phyloP scores from a whole-genome alignment of 2,797 vertebrate species.

The Bradypus variegatus region DNA sequence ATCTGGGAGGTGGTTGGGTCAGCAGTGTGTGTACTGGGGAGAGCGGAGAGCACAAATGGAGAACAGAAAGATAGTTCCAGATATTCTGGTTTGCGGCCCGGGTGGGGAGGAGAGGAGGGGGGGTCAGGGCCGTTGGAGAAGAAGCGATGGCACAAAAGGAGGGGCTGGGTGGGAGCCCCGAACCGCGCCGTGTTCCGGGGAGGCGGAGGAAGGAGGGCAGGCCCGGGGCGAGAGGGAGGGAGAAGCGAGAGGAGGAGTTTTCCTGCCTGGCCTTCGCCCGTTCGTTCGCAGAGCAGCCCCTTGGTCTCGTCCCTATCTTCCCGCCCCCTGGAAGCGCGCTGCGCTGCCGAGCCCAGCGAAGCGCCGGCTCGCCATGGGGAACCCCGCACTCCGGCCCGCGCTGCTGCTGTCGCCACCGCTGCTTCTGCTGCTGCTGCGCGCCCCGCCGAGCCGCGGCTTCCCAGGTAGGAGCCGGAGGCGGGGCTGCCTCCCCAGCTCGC shows the following conservation, averaged over 20 bases:
- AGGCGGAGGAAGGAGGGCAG: conserved; percentile 27
- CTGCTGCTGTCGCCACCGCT: conserved; percentile 48
- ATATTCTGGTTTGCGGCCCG: neutral
- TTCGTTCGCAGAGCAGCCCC: conserved; percentile 39
- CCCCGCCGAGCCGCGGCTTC: conserved; percentile 52
- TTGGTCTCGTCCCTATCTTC: neutral
- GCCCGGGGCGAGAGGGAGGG: conserved; percentile 27
- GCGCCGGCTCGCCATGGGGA: conserved; percentile 65
- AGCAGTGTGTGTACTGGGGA: neutral
- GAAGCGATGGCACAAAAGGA: neutral
- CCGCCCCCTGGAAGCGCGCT: conserved; percentile 35
- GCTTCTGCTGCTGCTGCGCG: conserved; percentile 38
- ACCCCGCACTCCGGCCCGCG: conserved; percentile 48
- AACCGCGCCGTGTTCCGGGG: neutral
- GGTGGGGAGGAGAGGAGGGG: neutral
- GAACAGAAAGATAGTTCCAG: neutral
- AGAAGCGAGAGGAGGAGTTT: conserved; percentile 61
- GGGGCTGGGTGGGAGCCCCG: neutral
- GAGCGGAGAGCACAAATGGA: neutral
- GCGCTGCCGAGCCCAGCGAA: neutral
- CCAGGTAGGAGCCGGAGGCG: conserved; percentile 60
- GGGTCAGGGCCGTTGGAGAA: neutral
- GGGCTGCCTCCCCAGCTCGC: neutral
- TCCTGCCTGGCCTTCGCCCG: neutral
- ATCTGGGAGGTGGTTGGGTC: neutral